Conservation (phyloP, 2,888 invertebrate species). For the Tipula lateralis region DNA sequence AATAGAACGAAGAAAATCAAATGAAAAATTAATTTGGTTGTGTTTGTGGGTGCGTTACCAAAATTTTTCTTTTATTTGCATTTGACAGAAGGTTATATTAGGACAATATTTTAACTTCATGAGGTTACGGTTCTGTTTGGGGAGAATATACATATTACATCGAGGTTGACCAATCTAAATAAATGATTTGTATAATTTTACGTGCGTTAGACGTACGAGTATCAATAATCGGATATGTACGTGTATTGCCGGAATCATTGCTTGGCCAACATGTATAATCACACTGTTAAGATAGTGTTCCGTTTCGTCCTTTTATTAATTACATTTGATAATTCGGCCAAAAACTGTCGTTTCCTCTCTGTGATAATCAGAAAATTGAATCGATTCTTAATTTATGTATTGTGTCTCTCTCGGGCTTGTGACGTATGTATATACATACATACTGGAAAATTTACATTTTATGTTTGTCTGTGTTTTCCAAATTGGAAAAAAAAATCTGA, state of each 20-base stretch:
- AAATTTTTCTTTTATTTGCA: background rate
- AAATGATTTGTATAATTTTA: background rate
- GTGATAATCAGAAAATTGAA: background rate
- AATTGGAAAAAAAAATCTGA: background rate
- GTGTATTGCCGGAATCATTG: too few relatives aligned
- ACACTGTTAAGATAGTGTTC: too few relatives aligned
- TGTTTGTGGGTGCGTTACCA: background rate
- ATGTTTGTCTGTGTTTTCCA: background rate
- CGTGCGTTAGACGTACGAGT: too few relatives aligned
- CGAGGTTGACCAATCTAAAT: background rate
- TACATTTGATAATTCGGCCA: background rate
- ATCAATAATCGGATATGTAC: too few relatives aligned
- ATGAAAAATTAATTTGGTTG: conserved; percentile 11
- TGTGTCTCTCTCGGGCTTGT: background rate
- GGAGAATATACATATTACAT: background rate
- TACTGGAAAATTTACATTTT: background rate
- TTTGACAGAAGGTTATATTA: background rate
- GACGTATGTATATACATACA: background rate
- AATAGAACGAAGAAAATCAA: background rate
- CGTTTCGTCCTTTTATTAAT: background rate
- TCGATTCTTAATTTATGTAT: background rate
- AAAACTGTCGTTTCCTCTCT: background rate
- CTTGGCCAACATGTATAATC: too few relatives aligned
- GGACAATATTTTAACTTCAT: background rate
- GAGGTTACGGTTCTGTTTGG: background rate